phyloP scores from a whole-genome alignment of 2,888 invertebrate species.

The Dorcus hopei region DNA sequence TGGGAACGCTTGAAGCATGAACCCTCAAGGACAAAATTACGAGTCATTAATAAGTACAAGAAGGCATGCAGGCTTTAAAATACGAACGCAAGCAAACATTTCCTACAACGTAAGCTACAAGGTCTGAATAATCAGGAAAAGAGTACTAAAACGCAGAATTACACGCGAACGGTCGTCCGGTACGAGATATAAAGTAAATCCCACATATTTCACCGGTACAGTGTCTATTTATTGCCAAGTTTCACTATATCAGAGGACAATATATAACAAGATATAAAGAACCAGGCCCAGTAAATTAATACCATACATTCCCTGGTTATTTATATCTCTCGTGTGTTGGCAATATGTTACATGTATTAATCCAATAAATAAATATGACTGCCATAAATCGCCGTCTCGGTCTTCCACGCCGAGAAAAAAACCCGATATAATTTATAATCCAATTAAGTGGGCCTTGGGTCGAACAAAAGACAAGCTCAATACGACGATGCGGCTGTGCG shows the following conservation, averaged over 20 bases:
- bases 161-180: not conserved
- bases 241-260: constrained; percentile 43
- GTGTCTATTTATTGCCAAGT: constrained; percentile 38
- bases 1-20: too few relatives aligned
- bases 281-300: constrained; percentile 49
- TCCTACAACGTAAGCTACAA: not conserved
- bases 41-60: too few relatives aligned
- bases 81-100: too few relatives aligned
- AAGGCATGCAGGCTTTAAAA: too few relatives aligned
- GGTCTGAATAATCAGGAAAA: not conserved
- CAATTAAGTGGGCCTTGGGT: constrained; percentile 46
- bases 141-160: not conserved
- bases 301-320: constrained; percentile 50
- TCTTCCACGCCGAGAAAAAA: constrained; percentile 37
- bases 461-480: constrained; percentile 37
- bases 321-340: constrained; percentile 51
- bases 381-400: constrained; percentile 48
- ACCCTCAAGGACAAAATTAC: too few relatives aligned
- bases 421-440: constrained; percentile 49
- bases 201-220: constrained; percentile 13
- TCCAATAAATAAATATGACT: constrained; percentile 53
- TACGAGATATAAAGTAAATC: constrained; percentile 9
- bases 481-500: constrained; percentile 20
- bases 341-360: constrained; percentile 54
- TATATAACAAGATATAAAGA: constrained; percentile 46